Conservation (phyloP, 2,113 vertebrate genomes). For the Caranx melampygus region DNA sequence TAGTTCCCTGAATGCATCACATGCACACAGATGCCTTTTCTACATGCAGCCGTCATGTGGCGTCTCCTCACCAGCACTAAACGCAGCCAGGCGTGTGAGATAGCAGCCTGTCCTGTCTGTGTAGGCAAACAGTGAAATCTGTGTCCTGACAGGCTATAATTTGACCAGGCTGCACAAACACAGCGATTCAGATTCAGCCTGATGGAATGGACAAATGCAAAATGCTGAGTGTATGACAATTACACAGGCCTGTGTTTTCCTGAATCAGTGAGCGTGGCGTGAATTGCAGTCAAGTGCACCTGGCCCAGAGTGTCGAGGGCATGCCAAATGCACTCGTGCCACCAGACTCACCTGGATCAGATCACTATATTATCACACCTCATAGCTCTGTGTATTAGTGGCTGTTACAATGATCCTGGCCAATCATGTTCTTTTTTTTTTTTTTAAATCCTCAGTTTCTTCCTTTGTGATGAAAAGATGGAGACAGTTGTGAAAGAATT, state of each 20-base stretch:
- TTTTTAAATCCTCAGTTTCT: neutral
- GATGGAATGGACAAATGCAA: neutral
- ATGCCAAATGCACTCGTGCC: neutral
- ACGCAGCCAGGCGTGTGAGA: neutral
- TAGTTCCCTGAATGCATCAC: no score
- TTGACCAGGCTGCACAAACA: neutral
- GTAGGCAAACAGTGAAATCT: neutral
- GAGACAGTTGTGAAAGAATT: neutral
- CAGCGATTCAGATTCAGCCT: neutral
- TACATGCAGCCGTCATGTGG: neutral
- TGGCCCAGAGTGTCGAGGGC: neutral
- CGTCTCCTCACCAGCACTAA: neutral
- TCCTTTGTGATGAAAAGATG: neutral
- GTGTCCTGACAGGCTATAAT: neutral
- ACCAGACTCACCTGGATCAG: neutral
- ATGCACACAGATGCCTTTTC: no score
- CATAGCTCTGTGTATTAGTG: neutral
- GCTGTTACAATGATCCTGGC: no score
- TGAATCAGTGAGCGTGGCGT: neutral
- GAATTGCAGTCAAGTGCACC: conserved; percentile 1
- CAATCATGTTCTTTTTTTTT: neutral
- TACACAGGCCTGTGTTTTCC: neutral
- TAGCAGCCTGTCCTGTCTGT: neutral
- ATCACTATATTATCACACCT: neutral
- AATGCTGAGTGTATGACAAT: neutral